These are phyloP conservation scores for Elgaria multicarinata DNA, from an alignment of 2,113 vertebrate genomes.

Conservation along the genomic window DNA sequence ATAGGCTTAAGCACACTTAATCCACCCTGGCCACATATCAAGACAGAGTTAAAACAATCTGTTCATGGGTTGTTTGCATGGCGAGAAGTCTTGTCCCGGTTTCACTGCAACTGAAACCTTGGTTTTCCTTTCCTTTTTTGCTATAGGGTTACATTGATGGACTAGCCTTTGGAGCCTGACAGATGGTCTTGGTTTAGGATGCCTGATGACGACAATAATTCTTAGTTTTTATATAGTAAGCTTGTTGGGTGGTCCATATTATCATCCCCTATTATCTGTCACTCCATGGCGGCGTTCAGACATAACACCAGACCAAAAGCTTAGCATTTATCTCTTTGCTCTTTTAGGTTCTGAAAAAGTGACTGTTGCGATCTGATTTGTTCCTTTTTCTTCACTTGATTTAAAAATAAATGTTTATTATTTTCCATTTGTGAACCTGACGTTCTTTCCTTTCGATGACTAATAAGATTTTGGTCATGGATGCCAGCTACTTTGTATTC, in stretches of 20 bases:
- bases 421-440: slow-evolving; percentile 29
- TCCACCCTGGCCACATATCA: too few relatives aligned
- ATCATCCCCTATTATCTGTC: too few relatives aligned
- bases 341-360: slow-evolving; percentile 28
- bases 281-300: too few relatives aligned
- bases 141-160: too few relatives aligned
- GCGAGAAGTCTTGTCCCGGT: neutral
- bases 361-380: slow-evolving; percentile 46
- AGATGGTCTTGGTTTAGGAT: too few relatives aligned
- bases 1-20: neutral
- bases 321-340: slow-evolving; percentile 25
- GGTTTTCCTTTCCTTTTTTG: too few relatives aligned
- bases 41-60: neutral
- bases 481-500: slow-evolving; percentile 41
- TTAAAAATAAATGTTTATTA: neutral
- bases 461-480: slow-evolving; percentile 47
- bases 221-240: too few relatives aligned
- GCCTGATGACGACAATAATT: too few relatives aligned
- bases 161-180: too few relatives aligned
- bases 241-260: too few relatives aligned
- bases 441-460: slow-evolving; percentile 49
- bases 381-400: slow-evolving; percentile 58
- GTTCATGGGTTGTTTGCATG: neutral
- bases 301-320: too few relatives aligned
- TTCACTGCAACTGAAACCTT: neutral